Base-by-base conservation (phyloP, 1,140 invertebrate genomes). In the Zaprionus tsacasi region DNA sequence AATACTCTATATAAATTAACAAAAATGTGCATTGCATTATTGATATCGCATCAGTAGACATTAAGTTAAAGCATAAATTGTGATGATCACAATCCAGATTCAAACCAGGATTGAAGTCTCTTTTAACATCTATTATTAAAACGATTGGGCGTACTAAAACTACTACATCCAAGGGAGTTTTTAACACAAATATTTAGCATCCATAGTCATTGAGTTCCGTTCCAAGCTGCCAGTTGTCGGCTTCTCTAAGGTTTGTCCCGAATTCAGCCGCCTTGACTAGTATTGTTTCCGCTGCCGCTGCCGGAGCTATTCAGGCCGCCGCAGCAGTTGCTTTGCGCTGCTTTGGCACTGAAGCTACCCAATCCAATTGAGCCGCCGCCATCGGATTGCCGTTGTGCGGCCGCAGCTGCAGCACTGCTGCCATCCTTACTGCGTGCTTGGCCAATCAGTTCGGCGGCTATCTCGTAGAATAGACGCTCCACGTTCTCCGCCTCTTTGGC, bases 401-500 rank as follows among this genome's bases (percentile, higher is more conserved):
- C 81, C 15, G 80, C 79, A 10, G 88, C 78, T n/a, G 83, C 81
- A 50, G 80, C 78, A 68, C 67, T 70, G 56, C 64, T 82, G 11
- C 79, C 79, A 52, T 92, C 91, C 65, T 92, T 92, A 63, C 82
- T 92, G 13, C 91, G 76, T 5, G 91, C 91, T 55, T 94, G 96
- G 94, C 98, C 97, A 95, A 98, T 98, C 21, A 98, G 93, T 93
- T 98, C 97, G 48, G 97, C 96, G 65, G 98, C 98, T 85, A 99
- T 99, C 93, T 99, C 97, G 95, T 98, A 96, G 93, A 99, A 99
- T 60, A 99, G 94, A 93, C 97, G 96, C 93, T 99, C 98, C 33
- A 99, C 98, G 94, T 99, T 99, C 82, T 98, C 98, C 35, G 98
- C 97, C 93, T 99, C 98, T 93, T 99, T 99, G 12, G 99, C 98